Base-by-base conservation (phyloP, 2,888 invertebrate species). In the Pyrocoelia pectoralis region DNA sequence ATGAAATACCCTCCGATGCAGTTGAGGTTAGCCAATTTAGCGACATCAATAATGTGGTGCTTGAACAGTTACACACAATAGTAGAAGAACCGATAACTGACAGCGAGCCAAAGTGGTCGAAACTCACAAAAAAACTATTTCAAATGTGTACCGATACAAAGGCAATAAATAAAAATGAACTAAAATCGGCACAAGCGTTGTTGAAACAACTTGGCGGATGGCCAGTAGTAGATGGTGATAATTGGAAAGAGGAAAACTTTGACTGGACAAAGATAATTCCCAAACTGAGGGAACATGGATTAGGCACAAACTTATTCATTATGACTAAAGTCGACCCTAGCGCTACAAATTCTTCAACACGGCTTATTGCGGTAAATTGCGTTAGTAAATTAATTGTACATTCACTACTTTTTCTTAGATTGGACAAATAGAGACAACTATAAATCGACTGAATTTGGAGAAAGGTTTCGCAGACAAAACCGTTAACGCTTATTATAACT, bases 391-490 rank as follows among this genome's bases (percentile, higher is more conserved):
- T n/a, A n/a, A n/a, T n/a, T n/a, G n/a, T n/a, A n/a, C n/a, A n/a
- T n/a, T 38, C 12, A 38, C 2, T 9, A 38, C 3, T n/a, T 38
- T n/a, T 38, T 38, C 38, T 24, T 71, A 95, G 95, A 81, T 95
- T 80, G 95, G 95, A 82, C 95, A 95, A 84, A 91, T 94, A 0
- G 87, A 92, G 0, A 84, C 95, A 70, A 94, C 94, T 0, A 81
- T 96, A 55, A 89, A 93, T 73, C 86, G 95, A 2, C 94, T 95
- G 80, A 95, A 94, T 79, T 81, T 96, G 56, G 86, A 90, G 63
- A 93, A 94, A 72, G 95, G 95, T 0, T 81, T 92, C 55, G 86
- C 88, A 15, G 93, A 95, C 76, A 90, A 93, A 73, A 84, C 94
- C 61, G 94, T 97, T n/a, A 86, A 87, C 56, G 95, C 93, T 0